phyloP scores from a whole-genome alignment of 2,888 invertebrate species.

The Cantharis lateralis region DNA sequence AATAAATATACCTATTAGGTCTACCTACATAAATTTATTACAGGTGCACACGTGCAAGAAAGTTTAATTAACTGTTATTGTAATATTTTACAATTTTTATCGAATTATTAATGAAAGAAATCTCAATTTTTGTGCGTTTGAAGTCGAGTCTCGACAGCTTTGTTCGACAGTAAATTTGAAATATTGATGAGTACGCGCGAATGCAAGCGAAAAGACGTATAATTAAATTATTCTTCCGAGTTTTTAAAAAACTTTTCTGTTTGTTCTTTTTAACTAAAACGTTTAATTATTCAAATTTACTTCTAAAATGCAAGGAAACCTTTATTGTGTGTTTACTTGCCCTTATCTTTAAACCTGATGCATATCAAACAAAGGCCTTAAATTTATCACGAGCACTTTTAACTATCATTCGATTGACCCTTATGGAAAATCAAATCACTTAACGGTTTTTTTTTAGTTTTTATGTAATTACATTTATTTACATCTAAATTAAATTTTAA shows the following conservation, averaged over 20 bases:
- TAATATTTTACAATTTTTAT: background rate
- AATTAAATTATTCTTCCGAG: background rate
- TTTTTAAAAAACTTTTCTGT: background rate
- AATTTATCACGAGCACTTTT: background rate
- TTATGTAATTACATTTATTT: background rate
- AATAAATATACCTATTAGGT: background rate
- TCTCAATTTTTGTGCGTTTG: background rate
- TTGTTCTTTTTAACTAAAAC: background rate
- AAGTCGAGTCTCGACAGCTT: background rate
- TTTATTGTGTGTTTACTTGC: background rate
- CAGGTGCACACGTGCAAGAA: background rate
- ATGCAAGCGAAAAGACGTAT: background rate
- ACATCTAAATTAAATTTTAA: background rate
- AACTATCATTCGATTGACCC: background rate
- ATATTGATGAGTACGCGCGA: background rate
- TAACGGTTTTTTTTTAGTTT: background rate
- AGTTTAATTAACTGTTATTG: background rate
- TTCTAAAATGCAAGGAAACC: background rate
- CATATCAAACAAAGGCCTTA: background rate
- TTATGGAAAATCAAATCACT: background rate
- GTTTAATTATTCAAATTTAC: background rate
- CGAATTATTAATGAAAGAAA: background rate
- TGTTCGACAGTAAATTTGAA: background rate
- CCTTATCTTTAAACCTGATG: background rate
- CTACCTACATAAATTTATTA: slow-evolving; percentile 1